Evolutionary conservation across 2,888 invertebrate species (phyloP).

Genomic region (Agonum fuliginosum): DNA sequence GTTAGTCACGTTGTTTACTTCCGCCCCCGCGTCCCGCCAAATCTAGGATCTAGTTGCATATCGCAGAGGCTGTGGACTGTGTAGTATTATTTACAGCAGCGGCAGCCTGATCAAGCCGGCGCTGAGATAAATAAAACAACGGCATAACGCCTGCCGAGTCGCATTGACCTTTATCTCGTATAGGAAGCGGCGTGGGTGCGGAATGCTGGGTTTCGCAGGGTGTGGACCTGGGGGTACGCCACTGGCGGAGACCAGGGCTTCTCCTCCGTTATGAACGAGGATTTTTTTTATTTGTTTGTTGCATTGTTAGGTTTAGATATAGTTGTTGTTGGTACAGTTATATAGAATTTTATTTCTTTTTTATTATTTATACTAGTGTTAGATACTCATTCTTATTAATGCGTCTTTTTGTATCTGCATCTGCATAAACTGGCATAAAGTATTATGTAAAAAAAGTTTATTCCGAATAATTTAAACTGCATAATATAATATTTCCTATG

Average conservation of each 20-base stretch:
- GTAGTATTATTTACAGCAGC: conserved; percentile 21
- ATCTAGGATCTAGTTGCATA: background rate
- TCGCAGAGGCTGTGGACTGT: conserved; percentile 1
- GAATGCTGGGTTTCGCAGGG: conserved; percentile 39
- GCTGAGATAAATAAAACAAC: conserved; percentile 33
- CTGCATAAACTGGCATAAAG: no score
- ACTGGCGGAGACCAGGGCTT: conserved; percentile 20
- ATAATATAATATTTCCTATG: no score
- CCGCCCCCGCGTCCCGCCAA: background rate
- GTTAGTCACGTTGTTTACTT: background rate
- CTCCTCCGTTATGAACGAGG: no score
- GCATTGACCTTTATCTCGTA: conserved; percentile 35
- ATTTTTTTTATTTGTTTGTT: background rate
- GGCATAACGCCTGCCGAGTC: conserved; percentile 27
- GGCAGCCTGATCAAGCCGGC: conserved; percentile 1
- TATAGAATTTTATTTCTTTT: no score
- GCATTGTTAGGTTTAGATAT: background rate
- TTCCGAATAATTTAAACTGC: no score
- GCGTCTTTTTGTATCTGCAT: no score
- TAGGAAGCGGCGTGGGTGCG: conserved; percentile 33
- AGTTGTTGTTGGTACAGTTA: background rate
- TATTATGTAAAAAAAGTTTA: no score
- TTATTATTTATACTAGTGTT: no score
- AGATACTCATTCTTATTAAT: no score
- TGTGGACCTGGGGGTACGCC: background rate